Evolutionary conservation across 37 sponge, comb jelly and placozoan species (phyloP).

Genomic region (Sycon ciliatum): DNA sequence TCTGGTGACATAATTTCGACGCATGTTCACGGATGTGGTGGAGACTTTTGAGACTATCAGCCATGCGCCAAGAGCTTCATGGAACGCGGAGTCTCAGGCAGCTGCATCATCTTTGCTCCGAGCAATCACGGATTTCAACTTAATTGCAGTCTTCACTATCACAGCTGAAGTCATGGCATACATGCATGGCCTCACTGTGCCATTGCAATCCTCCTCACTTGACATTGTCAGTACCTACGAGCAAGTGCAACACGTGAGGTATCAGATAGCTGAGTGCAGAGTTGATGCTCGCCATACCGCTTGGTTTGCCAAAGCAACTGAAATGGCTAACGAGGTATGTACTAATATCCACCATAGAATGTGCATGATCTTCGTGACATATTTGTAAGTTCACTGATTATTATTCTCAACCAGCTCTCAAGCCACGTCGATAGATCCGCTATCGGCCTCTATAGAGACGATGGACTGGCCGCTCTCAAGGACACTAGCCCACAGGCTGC

Average conservation of each 20-base stretch:
- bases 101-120: background rate
- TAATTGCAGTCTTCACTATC: background rate
- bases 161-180: background rate
- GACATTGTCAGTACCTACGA: background rate
- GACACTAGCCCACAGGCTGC: no score
- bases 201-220: background rate
- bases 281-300: no score
- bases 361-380: no score
- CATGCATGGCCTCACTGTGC: background rate
- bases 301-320: no score
- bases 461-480: no score
- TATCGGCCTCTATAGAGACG: no score
- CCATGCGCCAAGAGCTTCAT: background rate
- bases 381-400: no score
- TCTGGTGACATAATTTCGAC: background rate
- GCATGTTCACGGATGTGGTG: background rate
- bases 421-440: no score
- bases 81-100: background rate
- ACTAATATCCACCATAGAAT: no score
- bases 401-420: no score
- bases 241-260: background rate
- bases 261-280: no score
- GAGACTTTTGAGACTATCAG: background rate
- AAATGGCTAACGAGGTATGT: no score
- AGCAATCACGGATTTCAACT: background rate